These are phyloP conservation scores for Tachypleus tridentatus DNA, from an alignment of 1,140 invertebrate species.

Conservation along the genomic window DNA sequence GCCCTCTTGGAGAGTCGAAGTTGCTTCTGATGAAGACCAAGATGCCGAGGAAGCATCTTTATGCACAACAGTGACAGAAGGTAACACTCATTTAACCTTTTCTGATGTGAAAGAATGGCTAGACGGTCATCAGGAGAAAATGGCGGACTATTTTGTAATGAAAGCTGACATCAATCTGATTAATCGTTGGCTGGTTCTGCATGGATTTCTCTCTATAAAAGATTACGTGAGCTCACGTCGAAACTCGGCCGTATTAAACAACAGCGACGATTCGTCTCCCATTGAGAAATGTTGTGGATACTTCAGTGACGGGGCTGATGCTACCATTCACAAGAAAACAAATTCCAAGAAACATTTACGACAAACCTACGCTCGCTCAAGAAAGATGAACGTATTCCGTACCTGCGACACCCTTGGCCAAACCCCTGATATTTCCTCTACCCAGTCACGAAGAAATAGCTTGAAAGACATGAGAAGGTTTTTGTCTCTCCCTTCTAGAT, in stretches of 20 bases:
- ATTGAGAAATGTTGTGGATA: conserved; percentile 22
- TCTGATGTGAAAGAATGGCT: conserved; percentile 39
- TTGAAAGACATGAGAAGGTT: conserved; percentile 38
- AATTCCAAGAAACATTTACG: conserved; percentile 40
- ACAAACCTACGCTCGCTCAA: conserved; percentile 40
- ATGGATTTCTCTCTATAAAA: conserved; percentile 37
- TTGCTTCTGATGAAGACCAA: too few relatives aligned
- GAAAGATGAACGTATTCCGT: conserved; percentile 38
- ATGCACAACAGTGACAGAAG: too few relatives aligned
- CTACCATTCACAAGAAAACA: conserved; percentile 27
- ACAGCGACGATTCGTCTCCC: conserved; percentile 27
- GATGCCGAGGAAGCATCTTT: too few relatives aligned
- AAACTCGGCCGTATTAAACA: conserved; percentile 20
- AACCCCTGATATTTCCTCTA: conserved; percentile 16
- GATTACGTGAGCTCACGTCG: conserved; percentile 28
- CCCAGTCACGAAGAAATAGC: conserved; percentile 30
- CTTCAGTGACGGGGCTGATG: conserved; percentile 4
- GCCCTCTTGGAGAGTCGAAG: too few relatives aligned
- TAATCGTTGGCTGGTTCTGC: conserved; percentile 39
- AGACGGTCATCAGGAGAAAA: conserved; percentile 35
- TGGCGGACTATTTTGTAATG: conserved; percentile 38
- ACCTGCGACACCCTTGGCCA: conserved; percentile 28
- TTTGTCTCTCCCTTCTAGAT: conserved; percentile 38
- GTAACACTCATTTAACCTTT: conserved; percentile 5
- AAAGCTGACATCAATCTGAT: conserved; percentile 38